A percentile compares a stretch with the other conserved stretches of the same genome.
Conservation (phyloP, 2,113 vertebrate genomes). For the Gadus macrocephalus region DNA sequence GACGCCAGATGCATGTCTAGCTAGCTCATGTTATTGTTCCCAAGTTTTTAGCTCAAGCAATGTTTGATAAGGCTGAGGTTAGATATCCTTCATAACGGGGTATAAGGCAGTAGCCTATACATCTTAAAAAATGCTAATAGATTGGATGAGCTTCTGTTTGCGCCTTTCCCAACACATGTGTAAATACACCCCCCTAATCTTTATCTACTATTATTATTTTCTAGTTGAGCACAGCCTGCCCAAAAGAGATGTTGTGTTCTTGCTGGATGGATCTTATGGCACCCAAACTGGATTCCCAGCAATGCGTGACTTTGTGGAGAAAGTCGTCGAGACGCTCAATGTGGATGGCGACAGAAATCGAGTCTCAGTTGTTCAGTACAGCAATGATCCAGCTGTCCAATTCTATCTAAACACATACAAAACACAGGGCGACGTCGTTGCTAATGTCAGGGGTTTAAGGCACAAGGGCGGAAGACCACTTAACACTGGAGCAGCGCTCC, state of each 20-base stretch:
- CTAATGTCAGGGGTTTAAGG: conserved; percentile 22
- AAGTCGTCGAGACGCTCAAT: conserved; percentile 28
- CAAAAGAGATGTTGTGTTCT: conserved; percentile 33
- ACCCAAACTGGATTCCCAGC: conserved; percentile 57
- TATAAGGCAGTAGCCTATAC: too few species aligned
- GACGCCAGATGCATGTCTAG: conserved; percentile 70
- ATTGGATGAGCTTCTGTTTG: too few species aligned
- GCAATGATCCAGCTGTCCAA: conserved; percentile 25
- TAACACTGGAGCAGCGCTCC: conserved; percentile 52
- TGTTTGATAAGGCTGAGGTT: too few species aligned
- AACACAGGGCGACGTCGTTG: conserved; percentile 15
- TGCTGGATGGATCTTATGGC: conserved; percentile 38
- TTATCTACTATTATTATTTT: not conserved
- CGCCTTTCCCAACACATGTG: not conserved
- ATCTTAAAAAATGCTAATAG: too few species aligned
- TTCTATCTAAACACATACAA: conserved; percentile 32
- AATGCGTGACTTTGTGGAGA: conserved; percentile 73
- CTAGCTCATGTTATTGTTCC: not conserved
- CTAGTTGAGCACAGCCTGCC: conserved; percentile 3
- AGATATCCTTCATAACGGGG: too few species aligned
- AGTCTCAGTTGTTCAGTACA: conserved; percentile 35
- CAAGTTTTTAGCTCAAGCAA: too few species aligned
- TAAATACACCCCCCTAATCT: not conserved
- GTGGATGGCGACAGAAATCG: conserved; percentile 27
- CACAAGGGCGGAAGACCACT: conserved; percentile 50